phyloP scores from a whole-genome alignment of 2,888 invertebrate genomes.

The Lasioglossum oenotherae region DNA sequence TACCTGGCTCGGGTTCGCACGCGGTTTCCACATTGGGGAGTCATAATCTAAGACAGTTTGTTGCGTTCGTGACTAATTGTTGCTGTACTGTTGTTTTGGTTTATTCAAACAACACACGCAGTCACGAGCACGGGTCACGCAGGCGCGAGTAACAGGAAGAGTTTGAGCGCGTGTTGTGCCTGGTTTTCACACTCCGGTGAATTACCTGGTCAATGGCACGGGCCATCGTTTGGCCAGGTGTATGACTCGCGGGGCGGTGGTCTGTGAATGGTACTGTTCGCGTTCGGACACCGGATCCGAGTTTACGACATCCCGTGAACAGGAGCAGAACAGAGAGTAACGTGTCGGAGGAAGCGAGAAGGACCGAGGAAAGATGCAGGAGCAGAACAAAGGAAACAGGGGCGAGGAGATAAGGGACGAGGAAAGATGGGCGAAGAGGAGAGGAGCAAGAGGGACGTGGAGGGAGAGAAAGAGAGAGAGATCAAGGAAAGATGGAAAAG shows the following conservation, averaged over 20 bases:
- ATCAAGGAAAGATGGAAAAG: not conserved
- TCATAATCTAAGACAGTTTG: not conserved
- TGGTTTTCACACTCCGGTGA: conserved; percentile 78
- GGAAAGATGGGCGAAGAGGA: not conserved
- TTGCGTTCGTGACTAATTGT: not conserved
- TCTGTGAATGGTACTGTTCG: conserved; percentile 43
- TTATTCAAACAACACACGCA: not conserved
- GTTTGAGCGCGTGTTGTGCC: conserved; percentile 53
- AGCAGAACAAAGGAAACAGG: not conserved
- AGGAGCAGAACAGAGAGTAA: not conserved
- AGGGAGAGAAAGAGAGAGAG: not conserved
- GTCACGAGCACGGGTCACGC: not conserved
- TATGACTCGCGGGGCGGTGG: conserved; percentile 39
- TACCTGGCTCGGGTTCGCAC: not conserved
- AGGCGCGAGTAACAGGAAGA: conserved; percentile 29
- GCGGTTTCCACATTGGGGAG: not conserved
- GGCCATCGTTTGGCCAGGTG: conserved; percentile 58
- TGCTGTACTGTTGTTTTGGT: not conserved
- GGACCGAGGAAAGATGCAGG: not conserved
- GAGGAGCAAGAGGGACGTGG: not conserved
- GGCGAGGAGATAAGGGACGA: not conserved
- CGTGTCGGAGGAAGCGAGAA: not conserved
- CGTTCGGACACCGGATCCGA: conserved; percentile 33
- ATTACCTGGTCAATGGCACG: conserved; percentile 81
- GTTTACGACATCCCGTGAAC: conserved; percentile 1